A percentile compares a stretch with the other conserved stretches of the same genome.
Conservation (phyloP, 64 coral and sea anemone species). For the Montipora sp. region DNA sequence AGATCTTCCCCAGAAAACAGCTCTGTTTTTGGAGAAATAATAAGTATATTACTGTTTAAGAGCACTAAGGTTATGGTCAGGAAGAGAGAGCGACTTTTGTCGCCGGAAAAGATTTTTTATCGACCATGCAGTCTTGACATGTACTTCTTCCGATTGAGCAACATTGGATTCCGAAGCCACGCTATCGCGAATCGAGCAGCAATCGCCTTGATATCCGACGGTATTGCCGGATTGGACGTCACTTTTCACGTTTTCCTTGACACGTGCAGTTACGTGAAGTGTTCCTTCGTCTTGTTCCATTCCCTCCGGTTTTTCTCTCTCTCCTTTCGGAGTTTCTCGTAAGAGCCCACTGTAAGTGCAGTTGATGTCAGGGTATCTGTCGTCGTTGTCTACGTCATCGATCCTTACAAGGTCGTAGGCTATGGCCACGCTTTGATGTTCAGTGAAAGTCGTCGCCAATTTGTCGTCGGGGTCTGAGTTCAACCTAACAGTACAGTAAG, state of each 20-base stretch:
- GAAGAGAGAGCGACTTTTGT: neutral
- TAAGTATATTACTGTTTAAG: neutral
- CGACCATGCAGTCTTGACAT: slow-evolving; percentile 61
- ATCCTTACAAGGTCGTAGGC: slow-evolving; percentile 27
- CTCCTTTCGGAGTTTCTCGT: slow-evolving; percentile 24
- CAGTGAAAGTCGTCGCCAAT: neutral
- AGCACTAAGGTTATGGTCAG: slow-evolving; percentile 6
- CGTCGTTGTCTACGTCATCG: slow-evolving; percentile 17
- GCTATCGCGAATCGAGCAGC: neutral
- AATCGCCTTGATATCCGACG: neutral
- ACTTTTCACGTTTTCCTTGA: neutral
- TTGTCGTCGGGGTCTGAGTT: neutral
- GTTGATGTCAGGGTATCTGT: neutral
- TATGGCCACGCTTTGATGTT: neutral
- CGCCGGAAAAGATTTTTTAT: slow-evolving; percentile 54
- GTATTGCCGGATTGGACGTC: neutral
- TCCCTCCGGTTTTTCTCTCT: slow-evolving; percentile 59
- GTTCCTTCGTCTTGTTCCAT: slow-evolving; percentile 44
- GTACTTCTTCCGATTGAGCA: slow-evolving; percentile 26
- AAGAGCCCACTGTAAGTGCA: slow-evolving; percentile 30
- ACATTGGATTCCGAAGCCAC: neutral
- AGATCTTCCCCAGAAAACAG: no score
- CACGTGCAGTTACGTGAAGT: neutral
- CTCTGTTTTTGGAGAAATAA: no score
- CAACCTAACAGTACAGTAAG: neutral